These are phyloP conservation scores for Pammene aurita DNA, from an alignment of 2,888 invertebrate species.

Conservation along the genomic window DNA sequence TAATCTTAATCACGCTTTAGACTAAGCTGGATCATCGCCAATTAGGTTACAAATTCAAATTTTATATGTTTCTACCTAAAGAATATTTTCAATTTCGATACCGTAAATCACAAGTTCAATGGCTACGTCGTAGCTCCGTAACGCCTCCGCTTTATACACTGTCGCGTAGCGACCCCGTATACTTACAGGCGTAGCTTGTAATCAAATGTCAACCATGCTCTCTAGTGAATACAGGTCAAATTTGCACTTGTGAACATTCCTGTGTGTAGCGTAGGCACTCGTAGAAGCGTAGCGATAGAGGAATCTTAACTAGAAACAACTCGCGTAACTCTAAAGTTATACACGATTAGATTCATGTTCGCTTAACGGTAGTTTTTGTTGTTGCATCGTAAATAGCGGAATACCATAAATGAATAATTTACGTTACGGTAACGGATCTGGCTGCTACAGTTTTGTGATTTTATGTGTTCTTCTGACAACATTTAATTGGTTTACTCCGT, in stretches of 20 bases:
- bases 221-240: not conserved
- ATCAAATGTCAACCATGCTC: not conserved
- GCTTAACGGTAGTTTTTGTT: not conserved
- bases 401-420: slow-evolving; percentile 54
- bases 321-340: not conserved
- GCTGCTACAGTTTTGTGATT: slow-evolving; percentile 46
- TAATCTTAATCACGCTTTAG: too few species aligned
- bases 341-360: not conserved
- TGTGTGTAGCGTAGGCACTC: not conserved
- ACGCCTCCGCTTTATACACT: slow-evolving; percentile 37
- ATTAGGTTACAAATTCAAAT: too few species aligned
- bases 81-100: slow-evolving; percentile 49
- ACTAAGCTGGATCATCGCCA: too few species aligned
- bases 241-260: not conserved
- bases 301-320: not conserved
- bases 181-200: not conserved
- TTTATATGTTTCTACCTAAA: slow-evolving; percentile 1
- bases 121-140: slow-evolving; percentile 52
- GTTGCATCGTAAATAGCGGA: slow-evolving; percentile 50
- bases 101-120: slow-evolving; percentile 51
- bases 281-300: slow-evolving; percentile 15
- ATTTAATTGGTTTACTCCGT: slow-evolving; percentile 15
- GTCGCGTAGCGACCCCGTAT: slow-evolving; percentile 6
- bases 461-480: slow-evolving; percentile 42
- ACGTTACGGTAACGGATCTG: slow-evolving; percentile 46